Evolutionary conservation across 2,113 vertebrate species (phyloP).

Genomic region (Turdus rufiventris): DNA sequence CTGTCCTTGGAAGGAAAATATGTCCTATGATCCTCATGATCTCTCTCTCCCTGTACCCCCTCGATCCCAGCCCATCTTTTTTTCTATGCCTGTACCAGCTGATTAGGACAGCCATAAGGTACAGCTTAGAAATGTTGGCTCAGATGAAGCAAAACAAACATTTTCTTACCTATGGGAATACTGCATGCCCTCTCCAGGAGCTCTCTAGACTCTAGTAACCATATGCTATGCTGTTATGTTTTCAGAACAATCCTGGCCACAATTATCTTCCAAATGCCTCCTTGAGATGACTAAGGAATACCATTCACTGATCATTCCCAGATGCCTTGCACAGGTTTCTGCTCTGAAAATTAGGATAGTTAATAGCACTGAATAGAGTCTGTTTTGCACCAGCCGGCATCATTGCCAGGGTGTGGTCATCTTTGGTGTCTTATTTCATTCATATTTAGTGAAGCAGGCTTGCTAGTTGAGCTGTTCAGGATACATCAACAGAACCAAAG

Average conservation of each 20-base stretch:
- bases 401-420: not conserved
- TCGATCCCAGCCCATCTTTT: fast-evolving
- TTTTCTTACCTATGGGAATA: not conserved
- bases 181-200: not conserved
- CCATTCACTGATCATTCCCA: not conserved
- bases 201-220: not conserved
- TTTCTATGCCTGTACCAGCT: not conserved
- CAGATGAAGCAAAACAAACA: not conserved
- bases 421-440: not conserved
- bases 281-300: not conserved
- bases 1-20: not conserved
- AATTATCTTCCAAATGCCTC: not conserved
- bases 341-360: not conserved
- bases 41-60: fast-evolving
- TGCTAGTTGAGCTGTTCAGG: not conserved
- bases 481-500: not conserved
- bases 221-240: not conserved
- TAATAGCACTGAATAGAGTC: not conserved
- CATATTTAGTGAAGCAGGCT: not conserved
- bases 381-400: not conserved
- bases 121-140: not conserved
- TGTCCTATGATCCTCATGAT: not conserved
- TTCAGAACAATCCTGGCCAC: not conserved
- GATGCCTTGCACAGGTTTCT: not conserved
- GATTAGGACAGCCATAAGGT: not conserved